Percentiles rank a stretch among this genome's conserved stretches.
Evolutionary conservation across 2,888 invertebrate species (phyloP).

Genomic region (Nephrotoma flavescens): DNA sequence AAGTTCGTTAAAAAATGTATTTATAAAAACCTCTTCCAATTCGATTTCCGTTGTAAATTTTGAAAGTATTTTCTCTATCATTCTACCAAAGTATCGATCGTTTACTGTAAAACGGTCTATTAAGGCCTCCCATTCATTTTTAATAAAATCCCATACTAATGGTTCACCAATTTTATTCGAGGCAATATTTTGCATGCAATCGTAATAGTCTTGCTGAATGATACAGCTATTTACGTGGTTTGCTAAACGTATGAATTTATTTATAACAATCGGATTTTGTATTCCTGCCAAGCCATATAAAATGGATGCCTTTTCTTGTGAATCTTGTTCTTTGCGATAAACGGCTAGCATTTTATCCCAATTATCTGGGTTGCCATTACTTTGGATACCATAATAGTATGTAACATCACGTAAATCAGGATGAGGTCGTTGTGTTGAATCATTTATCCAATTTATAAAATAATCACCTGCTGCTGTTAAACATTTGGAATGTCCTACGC

Average conservation of each 20-base stretch:
- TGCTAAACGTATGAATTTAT: slow-evolving; percentile 56
- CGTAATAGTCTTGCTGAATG: slow-evolving; percentile 75
- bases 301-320: slow-evolving; percentile 61
- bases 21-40: slow-evolving; percentile 50
- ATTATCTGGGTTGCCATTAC: slow-evolving; percentile 41
- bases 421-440: slow-evolving; percentile 32
- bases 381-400: slow-evolving; percentile 57
- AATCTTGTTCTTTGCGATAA: slow-evolving; percentile 58
- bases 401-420: slow-evolving; percentile 50
- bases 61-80: slow-evolving; percentile 54
- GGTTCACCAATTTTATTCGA: slow-evolving; percentile 56
- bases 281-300: slow-evolving; percentile 56
- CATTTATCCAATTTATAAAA: slow-evolving; percentile 47
- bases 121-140: slow-evolving; percentile 59
- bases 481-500: slow-evolving; percentile 44
- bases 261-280: slow-evolving; percentile 46
- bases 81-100: slow-evolving; percentile 62
- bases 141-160: slow-evolving; percentile 73
- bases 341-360: slow-evolving; percentile 65
- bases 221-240: slow-evolving; percentile 55
- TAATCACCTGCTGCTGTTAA: slow-evolving; percentile 38
- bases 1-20: not conserved
- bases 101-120: slow-evolving; percentile 68
- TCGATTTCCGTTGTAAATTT: slow-evolving; percentile 52
- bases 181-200: slow-evolving; percentile 49